Base-by-base conservation (phyloP, 2,797 vertebrate genomes). In the Sebastes variabilis region DNA sequence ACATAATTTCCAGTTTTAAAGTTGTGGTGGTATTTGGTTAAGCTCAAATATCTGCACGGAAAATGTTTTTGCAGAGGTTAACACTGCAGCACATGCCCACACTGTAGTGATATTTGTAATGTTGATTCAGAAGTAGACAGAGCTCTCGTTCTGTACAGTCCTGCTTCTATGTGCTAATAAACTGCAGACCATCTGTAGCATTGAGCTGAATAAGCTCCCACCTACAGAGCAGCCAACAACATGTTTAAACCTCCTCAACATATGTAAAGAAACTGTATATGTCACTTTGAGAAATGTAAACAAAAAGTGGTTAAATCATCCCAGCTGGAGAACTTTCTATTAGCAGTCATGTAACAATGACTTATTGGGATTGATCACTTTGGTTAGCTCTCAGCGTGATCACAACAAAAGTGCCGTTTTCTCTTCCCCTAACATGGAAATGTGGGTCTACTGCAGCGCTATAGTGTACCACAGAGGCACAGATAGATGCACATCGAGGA, bases 21-120 rank as follows among this genome's bases (percentile, higher is more conserved):
- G 84, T 85, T 77, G 89, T 54, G 70, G 56, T 20, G 61, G 70
- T 95, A 60, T 94, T 94, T 94, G 30, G 75, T 93, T 95, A 88
- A 87, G 93, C 88, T 95, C 86, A 20, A 65, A 83, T 94, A 72
- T 88, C 91, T 77, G 81, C n/a, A 22, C 56, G 77, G 70, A 81
- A 85, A 92, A 82, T 88, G 86, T 90, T 92, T 92, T 88, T 70
- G 76, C 81, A 85, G 84, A 72, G 64, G 79, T 82, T 88, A 79
- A 87, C 73, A 80, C 55, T 65, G 75, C 79, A 74, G 79, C 77
- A 3, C 30, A 71, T 84, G 29, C 59, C 81, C 66, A 34, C 30
- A 73, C 78, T 42, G 29, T n/a, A n/a, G 68, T 14, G 27, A 78
- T 79, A 84, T 84, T 86, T 72, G 77, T 81, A 60, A 79, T 71